Conservation (phyloP, 2,797 vertebrate species). For the Salmo trutta region DNA sequence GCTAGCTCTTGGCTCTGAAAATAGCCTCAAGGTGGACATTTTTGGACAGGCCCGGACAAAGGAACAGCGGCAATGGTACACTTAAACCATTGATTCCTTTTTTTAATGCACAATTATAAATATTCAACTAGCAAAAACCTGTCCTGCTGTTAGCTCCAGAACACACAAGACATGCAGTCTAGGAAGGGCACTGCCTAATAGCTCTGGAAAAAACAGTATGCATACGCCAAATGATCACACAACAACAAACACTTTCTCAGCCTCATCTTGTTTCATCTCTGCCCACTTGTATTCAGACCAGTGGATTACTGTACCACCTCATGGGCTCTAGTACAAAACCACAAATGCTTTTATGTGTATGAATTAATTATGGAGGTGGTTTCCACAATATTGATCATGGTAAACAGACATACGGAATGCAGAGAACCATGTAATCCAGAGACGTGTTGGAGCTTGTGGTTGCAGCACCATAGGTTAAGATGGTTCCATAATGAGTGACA, state of each 20-base stretch:
- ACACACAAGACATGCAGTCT: conserved; percentile 56
- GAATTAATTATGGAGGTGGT: conserved; percentile 67
- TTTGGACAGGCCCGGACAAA: conserved; percentile 83
- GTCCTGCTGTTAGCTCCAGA: conserved; percentile 62
- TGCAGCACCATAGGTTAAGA: conserved; percentile 29
- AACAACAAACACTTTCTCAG: conserved; percentile 23
- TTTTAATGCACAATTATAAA: conserved; percentile 83
- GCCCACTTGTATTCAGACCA: conserved; percentile 30
- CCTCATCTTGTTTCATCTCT: conserved; percentile 50
- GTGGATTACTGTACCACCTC: conserved; percentile 22
- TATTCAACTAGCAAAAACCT: conserved; percentile 78
- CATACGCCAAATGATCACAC: conserved; percentile 45
- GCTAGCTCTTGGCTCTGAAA: conserved; percentile 49
- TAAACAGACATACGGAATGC: conserved; percentile 65
- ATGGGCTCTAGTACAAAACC: conserved; percentile 18
- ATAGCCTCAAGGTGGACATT: conserved; percentile 74
- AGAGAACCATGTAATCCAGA: conserved; percentile 45
- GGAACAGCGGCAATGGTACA: conserved; percentile 70
- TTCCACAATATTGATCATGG: conserved; percentile 73
- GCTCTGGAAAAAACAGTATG: conserved; percentile 47
- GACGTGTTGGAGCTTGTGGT: conserved; percentile 35
- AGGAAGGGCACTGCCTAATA: conserved; percentile 64
- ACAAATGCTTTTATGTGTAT: conserved; percentile 57
- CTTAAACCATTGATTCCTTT: conserved; percentile 78
- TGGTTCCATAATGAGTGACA: conserved; percentile 51